Conservation (phyloP, 2,888 invertebrate species). For the Athripsodes cinereus region DNA sequence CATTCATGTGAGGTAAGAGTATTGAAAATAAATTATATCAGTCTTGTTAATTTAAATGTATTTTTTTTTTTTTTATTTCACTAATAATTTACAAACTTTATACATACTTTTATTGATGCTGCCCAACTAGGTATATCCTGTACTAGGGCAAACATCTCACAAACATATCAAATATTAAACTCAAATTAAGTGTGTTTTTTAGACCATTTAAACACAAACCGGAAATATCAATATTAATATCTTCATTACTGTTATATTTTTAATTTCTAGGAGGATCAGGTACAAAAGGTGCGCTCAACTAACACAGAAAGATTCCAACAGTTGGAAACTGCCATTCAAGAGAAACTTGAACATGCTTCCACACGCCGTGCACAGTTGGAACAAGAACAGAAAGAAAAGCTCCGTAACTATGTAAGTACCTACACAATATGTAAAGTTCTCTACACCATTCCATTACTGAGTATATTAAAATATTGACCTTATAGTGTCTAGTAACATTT, state of each 20-base stretch:
- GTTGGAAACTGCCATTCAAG: conserved; percentile 63
- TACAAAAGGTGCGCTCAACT: conserved; percentile 61
- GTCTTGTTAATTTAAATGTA: no score
- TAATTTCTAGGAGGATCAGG: conserved; percentile 66
- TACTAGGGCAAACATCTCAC: no score
- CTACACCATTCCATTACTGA: not conserved
- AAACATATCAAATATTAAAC: no score
- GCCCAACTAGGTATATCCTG: no score
- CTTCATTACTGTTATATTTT: no score
- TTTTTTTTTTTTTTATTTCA: no score
- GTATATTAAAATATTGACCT: not conserved
- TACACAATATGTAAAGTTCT: no score
- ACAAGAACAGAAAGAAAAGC: conserved; percentile 70
- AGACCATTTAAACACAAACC: not conserved
- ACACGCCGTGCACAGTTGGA: conserved; percentile 68
- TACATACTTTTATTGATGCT: no score
- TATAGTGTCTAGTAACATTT: not conserved
- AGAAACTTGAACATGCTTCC: conserved; percentile 61
- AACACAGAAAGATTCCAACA: conserved; percentile 63
- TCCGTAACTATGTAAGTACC: conserved; percentile 71
- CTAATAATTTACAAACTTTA: no score
- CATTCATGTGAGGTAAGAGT: no score
- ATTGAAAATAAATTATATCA: no score
- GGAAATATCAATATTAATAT: not conserved
- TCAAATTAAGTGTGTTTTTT: no score